Evolutionary conservation across 2,888 invertebrate genomes (phyloP), one percentile per base, ranked within the genome.

Genomic region (Empis stercorea): DNA sequence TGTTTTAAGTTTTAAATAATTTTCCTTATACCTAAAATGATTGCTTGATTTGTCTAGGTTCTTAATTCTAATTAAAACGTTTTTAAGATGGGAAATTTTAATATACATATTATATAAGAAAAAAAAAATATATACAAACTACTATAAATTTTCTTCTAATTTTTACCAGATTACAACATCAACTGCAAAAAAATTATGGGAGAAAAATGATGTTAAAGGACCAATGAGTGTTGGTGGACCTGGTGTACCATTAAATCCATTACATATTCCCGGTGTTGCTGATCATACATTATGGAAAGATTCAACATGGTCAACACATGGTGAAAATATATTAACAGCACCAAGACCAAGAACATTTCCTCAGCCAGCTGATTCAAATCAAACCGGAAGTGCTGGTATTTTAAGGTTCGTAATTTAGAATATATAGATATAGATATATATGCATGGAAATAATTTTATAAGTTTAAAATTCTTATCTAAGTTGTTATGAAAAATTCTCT

Each of bases 111-210:
- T n/a, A n/a, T n/a, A n/a, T n/a, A n/a, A n/a, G n/a, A n/a, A n/a
- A n/a, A n/a, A n/a, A n/a, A n/a, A n/a, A n/a, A n/a, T n/a, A n/a
- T n/a, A n/a, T n/a, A n/a, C n/a, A n/a, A n/a, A n/a, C n/a, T n/a
- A n/a, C n/a, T n/a, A n/a, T n/a, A n/a, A 20, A 20, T 20, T 20
- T 20, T 20, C 5, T 20, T 20, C 5, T 20, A 20, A 61, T 50
- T 76, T 76, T 48, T n/a, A n/a, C n/a, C 76, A 92, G 91, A 89
- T 91, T 74, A 87, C 89, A 73, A 87, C 91, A 68, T 84, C 91
- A 71, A 87, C 91, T 71, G 87, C 91, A 70, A 92, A 92, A 74
- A 92, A 92, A 73, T 73, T 92, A 70, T 92, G 91, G 91, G 87
- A 84, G 73, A 85, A 80, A 67, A 80, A 83, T 54, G 82, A 81